Conservation (phyloP, 2,113 vertebrate species). For the Prionailurus viverrinus region DNA sequence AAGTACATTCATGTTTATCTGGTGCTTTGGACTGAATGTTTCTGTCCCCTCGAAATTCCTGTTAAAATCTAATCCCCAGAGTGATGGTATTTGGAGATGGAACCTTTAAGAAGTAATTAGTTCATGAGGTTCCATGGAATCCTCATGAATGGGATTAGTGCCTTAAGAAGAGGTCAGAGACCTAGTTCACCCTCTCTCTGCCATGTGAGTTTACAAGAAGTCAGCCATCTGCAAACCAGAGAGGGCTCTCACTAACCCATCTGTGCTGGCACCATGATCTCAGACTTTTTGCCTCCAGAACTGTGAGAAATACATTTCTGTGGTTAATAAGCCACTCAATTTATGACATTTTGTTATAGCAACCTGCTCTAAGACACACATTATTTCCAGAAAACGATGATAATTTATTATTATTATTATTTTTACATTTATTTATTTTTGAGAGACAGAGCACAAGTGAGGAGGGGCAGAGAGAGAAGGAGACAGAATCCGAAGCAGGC, state of each 20-base stretch:
- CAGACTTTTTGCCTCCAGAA: neutral
- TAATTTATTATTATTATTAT: neutral
- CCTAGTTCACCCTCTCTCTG: neutral
- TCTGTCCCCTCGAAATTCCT: neutral
- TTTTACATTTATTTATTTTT: no score
- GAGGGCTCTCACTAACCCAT: neutral
- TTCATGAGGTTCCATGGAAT: neutral
- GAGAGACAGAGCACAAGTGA: no score
- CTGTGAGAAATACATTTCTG: neutral
- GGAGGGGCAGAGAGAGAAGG: no score
- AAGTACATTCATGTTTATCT: neutral
- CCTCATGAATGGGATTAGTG: neutral
- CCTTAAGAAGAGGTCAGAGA: neutral
- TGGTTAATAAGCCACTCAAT: neutral
- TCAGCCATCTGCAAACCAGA: neutral
- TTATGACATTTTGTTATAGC: neutral
- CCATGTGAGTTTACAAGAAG: neutral
- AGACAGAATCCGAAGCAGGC: no score
- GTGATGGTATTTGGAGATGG: neutral
- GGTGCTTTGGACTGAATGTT: neutral
- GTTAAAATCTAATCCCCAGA: neutral
- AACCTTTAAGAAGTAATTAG: neutral
- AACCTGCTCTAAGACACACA: neutral
- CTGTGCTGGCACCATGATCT: neutral
- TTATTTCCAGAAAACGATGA: conserved; percentile 11